Evolutionary conservation across 2,797 vertebrate species (phyloP).

Genomic region (Molossus molossus): DNA sequence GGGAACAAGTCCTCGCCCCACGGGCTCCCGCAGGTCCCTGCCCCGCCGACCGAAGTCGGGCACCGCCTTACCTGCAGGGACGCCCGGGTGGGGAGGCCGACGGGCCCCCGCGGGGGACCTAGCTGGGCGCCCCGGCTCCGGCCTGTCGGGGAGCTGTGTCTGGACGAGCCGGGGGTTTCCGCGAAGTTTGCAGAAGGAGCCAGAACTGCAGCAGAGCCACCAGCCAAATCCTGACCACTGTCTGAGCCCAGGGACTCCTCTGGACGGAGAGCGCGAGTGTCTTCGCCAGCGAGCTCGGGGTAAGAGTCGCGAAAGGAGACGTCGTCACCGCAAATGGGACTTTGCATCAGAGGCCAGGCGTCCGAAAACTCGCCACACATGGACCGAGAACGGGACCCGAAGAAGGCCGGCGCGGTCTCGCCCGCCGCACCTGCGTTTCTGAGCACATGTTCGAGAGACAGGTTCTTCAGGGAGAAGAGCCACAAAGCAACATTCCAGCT

Average conservation of each 20-base stretch:
- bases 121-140: conserved; percentile 72
- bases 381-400: conserved; percentile 88
- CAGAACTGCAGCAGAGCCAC: conserved; percentile 69
- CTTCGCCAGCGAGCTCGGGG: conserved; percentile 86
- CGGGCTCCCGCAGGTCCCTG: too few relatives aligned
- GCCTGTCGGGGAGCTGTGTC: conserved; percentile 52
- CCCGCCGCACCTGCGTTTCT: conserved; percentile 91
- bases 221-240: conserved; percentile 79
- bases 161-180: conserved; percentile 79
- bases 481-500: background rate
- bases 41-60: too few relatives aligned
- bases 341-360: conserved; percentile 91
- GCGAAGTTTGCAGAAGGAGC: conserved; percentile 76
- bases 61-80: conserved; percentile 87
- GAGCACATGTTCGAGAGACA: conserved; percentile 56
- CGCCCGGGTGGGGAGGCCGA: conserved; percentile 47
- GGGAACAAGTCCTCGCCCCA: background rate
- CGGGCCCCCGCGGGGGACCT: conserved; percentile 62
- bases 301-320: conserved; percentile 88
- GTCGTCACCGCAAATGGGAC: conserved; percentile 85
- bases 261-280: conserved; percentile 79
- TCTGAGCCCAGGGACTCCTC: conserved; percentile 83
- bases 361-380: conserved; percentile 89
- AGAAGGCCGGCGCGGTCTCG: conserved; percentile 89
- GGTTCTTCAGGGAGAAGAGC: fast-evolving